Evolutionary conservation across 2,113 vertebrate species (phyloP).

Genomic region (Peucedramus taeniatus): DNA sequence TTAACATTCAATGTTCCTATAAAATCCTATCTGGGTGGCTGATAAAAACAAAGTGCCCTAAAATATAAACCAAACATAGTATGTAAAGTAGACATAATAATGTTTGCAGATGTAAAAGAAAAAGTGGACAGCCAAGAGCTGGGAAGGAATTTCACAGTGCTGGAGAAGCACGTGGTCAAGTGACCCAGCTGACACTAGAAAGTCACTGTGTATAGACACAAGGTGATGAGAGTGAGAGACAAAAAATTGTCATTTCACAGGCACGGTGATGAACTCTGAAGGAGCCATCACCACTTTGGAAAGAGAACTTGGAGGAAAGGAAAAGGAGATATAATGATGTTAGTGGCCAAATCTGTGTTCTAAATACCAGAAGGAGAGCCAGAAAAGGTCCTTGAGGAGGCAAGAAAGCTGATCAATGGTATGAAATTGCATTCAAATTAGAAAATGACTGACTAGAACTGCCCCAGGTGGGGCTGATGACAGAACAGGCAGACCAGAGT

Average conservation of each 20-base stretch:
- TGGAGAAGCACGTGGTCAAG: background rate
- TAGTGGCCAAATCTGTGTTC: background rate
- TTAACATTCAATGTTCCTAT: too few relatives aligned
- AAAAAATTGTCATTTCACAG: background rate
- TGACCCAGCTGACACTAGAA: background rate
- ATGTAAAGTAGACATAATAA: background rate
- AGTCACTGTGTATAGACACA: background rate
- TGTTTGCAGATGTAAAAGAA: background rate
- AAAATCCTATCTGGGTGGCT: background rate
- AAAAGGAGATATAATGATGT: background rate
- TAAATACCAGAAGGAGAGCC: background rate
- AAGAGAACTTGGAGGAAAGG: background rate
- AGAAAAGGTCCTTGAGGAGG: background rate
- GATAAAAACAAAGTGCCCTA: background rate
- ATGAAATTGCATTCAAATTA: background rate
- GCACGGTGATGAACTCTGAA: background rate
- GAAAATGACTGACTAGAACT: background rate
- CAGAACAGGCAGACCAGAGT: background rate
- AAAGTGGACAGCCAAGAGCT: background rate
- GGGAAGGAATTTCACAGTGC: background rate
- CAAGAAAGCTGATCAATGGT: background rate
- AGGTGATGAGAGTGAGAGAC: background rate
- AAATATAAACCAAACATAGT: background rate
- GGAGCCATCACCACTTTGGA: fast-evolving
- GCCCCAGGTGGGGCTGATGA: background rate